Evolutionary conservation across 2,113 vertebrate species (phyloP).

Genomic region (Megaceryle maxima): DNA sequence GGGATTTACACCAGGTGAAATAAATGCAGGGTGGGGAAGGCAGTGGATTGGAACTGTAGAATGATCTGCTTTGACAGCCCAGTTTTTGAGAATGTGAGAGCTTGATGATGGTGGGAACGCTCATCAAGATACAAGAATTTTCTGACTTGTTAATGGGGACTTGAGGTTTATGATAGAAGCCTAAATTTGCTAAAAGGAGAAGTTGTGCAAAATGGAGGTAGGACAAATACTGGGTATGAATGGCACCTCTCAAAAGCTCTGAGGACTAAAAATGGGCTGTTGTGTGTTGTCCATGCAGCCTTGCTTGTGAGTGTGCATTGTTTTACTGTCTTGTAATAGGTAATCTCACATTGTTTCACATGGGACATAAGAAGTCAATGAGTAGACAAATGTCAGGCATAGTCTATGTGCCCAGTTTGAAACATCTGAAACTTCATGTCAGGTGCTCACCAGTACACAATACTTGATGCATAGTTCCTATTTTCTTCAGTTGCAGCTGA

Average conservation of each 20-base stretch:
- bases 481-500: constrained; percentile 11
- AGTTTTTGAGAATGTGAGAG: not conserved
- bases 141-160: not conserved
- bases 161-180: not conserved
- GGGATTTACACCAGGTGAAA: not conserved
- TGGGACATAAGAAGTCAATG: constrained; percentile 3
- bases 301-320: not conserved
- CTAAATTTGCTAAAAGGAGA: not conserved
- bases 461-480: not conserved
- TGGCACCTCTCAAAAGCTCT: not conserved
- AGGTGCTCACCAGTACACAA: not conserved
- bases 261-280: not conserved
- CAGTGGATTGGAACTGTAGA: not conserved
- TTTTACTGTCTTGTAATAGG: not conserved
- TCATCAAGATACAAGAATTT: not conserved
- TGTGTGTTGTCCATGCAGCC: not conserved
- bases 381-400: not conserved
- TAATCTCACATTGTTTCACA: not conserved
- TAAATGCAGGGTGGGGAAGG: not conserved
- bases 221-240: not conserved
- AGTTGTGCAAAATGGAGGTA: not conserved
- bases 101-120: not conserved
- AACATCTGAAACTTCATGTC: not conserved
- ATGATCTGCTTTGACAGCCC: not conserved
- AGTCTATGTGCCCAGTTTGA: not conserved